Base-by-base conservation (phyloP, 2,797 vertebrate species). In the Botia almorhae region DNA sequence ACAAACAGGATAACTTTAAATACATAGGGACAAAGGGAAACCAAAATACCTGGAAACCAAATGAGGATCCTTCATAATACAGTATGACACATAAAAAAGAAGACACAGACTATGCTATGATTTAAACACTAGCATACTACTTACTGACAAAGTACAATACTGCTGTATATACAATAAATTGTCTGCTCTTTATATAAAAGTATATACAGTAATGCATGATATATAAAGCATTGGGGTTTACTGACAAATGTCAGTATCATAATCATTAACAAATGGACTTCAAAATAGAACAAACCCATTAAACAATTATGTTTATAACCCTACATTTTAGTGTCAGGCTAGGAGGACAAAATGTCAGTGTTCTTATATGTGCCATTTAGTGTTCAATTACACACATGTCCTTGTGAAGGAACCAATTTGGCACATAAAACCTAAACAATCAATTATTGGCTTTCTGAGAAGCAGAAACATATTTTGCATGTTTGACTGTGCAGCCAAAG, bases 371-470 rank as follows among this genome's bases (percentile, higher is more conserved):
- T 60, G 4, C 39, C 56, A 7, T 36, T 69, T 26, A 33, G 55
- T 16, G 7, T 29, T 29, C 69, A 78, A 12, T 21, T 23, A 70
- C 53, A 70, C 36, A 26, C 78, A 67, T 76, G 51, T 13, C 6
- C 26, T 2, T 3, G 63, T 43, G 56, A 68, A n/a, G 53, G 1
- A 68, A 55, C 63, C 21, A 39, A 56, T 74, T 48, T 74, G 39
- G 14, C 55, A 74, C 14, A 74, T 61, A 46, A 74, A 29, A 81
- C 51, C 53, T n/a, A 39, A 46, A 46, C 29, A 1, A 43, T 43
- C 36, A 53, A 26, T 80, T 67, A 80, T 67, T 69, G 78, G 60
- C 61, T 80, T 56, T 11, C 53, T 53, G 60, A 63, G 51, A 75
- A 51, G 56, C 48, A 75, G 73, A 67, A 10, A 17, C 48, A 73